phyloP scores from a whole-genome alignment of 2,113 vertebrate genomes.

The Rhinichthys klamathensis region DNA sequence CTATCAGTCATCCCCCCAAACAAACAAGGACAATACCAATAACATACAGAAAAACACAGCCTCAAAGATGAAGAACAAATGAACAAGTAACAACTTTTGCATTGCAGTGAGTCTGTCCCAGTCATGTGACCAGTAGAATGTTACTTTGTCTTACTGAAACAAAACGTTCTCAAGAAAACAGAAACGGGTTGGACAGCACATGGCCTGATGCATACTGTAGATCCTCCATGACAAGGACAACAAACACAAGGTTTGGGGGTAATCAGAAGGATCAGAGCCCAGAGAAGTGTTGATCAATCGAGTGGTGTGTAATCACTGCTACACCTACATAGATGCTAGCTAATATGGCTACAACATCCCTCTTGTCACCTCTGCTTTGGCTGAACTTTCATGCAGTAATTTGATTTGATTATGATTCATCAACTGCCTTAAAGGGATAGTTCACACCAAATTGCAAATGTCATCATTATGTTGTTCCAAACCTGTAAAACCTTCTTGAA shows the following conservation, averaged over 20 bases:
- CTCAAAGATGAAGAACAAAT: background rate
- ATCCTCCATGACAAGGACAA: background rate
- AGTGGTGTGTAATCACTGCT: conserved; percentile 61
- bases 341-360: background rate
- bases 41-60: background rate
- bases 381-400: background rate
- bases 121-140: background rate
- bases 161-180: conserved; percentile 6
- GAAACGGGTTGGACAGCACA: conserved; percentile 10
- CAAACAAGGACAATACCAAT: background rate
- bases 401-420: background rate
- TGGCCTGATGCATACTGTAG: background rate
- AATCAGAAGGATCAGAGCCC: conserved; percentile 41
- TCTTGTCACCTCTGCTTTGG: background rate
- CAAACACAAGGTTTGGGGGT: conserved; percentile 39
- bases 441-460: background rate
- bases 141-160: conserved; percentile 21
- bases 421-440: background rate
- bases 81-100: background rate
- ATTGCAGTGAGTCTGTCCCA: no score
- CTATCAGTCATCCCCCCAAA: background rate
- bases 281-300: conserved; percentile 39
- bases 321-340: conserved; percentile 69
- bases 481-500: background rate
- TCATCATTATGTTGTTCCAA: background rate